Evolutionary conservation across 2,113 vertebrate genomes (phyloP).

Genomic region (Gallinago undulata): DNA sequence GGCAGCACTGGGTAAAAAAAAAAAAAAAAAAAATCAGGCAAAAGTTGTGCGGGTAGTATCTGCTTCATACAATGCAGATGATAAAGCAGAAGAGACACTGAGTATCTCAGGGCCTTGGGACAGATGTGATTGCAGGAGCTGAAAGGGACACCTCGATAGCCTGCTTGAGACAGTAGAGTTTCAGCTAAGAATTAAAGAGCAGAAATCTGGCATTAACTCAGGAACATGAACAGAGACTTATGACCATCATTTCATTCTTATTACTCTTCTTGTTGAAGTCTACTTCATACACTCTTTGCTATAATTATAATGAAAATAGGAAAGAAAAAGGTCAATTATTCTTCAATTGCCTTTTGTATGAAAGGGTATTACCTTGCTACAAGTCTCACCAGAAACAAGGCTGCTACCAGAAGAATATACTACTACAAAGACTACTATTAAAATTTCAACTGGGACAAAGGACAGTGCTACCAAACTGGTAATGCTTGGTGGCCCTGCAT

Average conservation of each 20-base stretch:
- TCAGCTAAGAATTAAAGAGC: not conserved
- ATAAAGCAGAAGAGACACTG: not conserved
- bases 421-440: not conserved
- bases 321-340: not conserved
- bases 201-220: not conserved
- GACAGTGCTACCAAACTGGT: not conserved
- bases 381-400: not conserved
- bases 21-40: not conserved
- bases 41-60: not conserved
- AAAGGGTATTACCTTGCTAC: not conserved
- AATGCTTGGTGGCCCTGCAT: not conserved
- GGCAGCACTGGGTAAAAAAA: not conserved
- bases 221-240: not conserved
- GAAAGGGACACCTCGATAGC: not conserved
- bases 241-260: rapidly evolving
- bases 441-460: not conserved
- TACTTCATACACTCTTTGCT: not conserved
- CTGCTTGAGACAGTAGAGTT: not conserved
- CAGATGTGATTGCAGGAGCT: not conserved
- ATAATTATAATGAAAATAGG: not conserved
- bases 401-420: not conserved
- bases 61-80: not conserved
- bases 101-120: not conserved
- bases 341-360: not conserved
- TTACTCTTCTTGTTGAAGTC: not conserved